Percentiles rank a stretch among this genome's conserved stretches.
Conservation (phyloP, 1,140 invertebrate species). For the Periplaneta americana region DNA sequence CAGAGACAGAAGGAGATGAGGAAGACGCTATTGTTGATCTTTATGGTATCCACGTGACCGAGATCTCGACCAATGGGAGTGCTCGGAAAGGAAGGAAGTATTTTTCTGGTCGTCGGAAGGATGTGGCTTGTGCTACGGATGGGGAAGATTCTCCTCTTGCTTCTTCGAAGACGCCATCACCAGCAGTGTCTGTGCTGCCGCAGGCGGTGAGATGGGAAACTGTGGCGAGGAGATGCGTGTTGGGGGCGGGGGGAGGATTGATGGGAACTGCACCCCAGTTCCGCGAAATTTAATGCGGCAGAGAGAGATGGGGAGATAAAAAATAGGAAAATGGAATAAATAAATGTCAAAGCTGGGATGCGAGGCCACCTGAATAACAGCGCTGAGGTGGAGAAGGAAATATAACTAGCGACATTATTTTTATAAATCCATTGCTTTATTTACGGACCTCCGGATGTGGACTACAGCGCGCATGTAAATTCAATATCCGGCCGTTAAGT, state of each 20-base stretch:
- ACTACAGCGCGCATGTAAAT: too few relatives aligned
- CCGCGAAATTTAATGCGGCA: background rate
- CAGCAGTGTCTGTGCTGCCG: background rate
- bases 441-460: too few relatives aligned
- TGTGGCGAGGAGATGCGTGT: background rate
- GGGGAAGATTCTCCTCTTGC: background rate
- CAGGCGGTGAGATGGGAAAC: background rate
- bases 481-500: too few relatives aligned
- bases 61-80: background rate
- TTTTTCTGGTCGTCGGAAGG: constrained; percentile 6
- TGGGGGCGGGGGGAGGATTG: background rate
- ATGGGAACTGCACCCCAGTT: background rate
- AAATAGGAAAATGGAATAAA: background rate
- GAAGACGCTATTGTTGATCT: background rate
- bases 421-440: too few relatives aligned
- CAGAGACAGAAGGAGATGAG: background rate
- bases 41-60: background rate
- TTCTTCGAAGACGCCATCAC: background rate
- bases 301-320: background rate
- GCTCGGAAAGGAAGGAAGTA: constrained; percentile 4
- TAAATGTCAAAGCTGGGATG: background rate
- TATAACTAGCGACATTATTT: background rate
- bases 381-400: background rate
- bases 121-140: constrained; percentile 7
- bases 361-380: background rate